phyloP scores from a whole-genome alignment of 2,888 invertebrate species.

The Digitonthophagus gazella region DNA sequence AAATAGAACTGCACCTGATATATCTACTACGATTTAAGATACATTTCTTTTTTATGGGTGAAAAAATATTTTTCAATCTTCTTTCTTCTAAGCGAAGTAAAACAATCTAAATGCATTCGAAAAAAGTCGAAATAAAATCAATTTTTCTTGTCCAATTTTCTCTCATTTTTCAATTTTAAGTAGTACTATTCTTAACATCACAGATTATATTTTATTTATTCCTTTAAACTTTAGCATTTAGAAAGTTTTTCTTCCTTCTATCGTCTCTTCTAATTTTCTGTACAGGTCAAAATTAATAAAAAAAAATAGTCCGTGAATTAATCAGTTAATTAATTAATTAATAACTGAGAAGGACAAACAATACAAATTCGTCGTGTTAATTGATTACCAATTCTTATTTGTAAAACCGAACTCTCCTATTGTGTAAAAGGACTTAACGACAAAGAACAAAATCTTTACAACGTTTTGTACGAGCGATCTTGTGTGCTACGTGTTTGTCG shows the following conservation, averaged over 20 bases:
- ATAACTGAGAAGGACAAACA: too few relatives aligned
- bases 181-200: not conserved
- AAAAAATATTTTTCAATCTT: not conserved
- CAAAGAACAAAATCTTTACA: slow-evolving; percentile 36
- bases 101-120: not conserved
- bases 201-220: not conserved
- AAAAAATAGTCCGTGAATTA: too few relatives aligned
- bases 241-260: not conserved
- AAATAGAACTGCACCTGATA: not conserved
- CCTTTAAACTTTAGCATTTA: not conserved
- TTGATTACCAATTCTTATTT: not conserved
- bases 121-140: not conserved
- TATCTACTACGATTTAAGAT: not conserved
- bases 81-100: not conserved
- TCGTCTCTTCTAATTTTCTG: too few relatives aligned
- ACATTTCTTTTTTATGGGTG: not conserved
- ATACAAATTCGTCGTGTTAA: too few relatives aligned
- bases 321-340: not conserved
- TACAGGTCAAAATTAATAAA: too few relatives aligned
- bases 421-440: slow-evolving; percentile 37
- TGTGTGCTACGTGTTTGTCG: slow-evolving; percentile 45
- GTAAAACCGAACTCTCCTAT: slow-evolving; percentile 36
- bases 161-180: not conserved
- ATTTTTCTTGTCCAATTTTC: not conserved
- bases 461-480: slow-evolving; percentile 28